Evolutionary conservation across 2,797 vertebrate species (phyloP), one percentile per base, ranked within the genome.

Genomic region (Manis javanica): DNA sequence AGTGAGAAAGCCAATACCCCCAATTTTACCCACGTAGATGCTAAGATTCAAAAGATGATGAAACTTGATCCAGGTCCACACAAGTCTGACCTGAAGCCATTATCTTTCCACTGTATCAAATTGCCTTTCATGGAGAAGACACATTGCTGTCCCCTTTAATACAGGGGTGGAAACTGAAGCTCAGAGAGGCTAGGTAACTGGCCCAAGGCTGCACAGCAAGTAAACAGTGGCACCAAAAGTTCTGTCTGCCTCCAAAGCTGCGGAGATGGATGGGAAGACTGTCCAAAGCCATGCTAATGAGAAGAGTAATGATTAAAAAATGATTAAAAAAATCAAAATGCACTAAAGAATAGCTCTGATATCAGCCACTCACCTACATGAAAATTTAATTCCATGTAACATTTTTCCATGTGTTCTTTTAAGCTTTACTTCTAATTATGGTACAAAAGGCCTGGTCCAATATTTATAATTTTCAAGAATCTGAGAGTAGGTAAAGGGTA

Each of bases 1-100:
- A 0, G 1, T 5, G 57, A 72, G 59, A 59, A 42, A 59, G n/a
- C 66, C 0, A 14, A 21, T 4, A 2, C 14, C n/a, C 5, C 42
- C 19, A 24, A 24, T 37, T 34, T 37, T 23, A 49, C 15, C 7
- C 1, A 13, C 0, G 5, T 81, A 34, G 61, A 86, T 72, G 82
- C 63, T 14, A 46, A 66, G 31, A 29, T 7, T 49, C 37, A 39
- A 37, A 85, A 39, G 90, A 46, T 29, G 18, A 26, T 77, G 82
- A 83, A 59, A 68, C 39, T 11, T 3, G 7, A 3, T 26, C 19
- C 23, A 24, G 39, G 49, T 29, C 29, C 53, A 31, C 61, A 31
- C 26, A 51, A 51, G 13, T 59, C 46, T 53, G 49, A 61, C 1
- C 23, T 59, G n/a, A 46, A 74, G 71, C 29, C 55, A 46, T 15